Percentiles rank a stretch among this genome's conserved stretches.
phyloP scores from a whole-genome alignment of 92 coral and sea anemone species.

The Heliopora coerulea region DNA sequence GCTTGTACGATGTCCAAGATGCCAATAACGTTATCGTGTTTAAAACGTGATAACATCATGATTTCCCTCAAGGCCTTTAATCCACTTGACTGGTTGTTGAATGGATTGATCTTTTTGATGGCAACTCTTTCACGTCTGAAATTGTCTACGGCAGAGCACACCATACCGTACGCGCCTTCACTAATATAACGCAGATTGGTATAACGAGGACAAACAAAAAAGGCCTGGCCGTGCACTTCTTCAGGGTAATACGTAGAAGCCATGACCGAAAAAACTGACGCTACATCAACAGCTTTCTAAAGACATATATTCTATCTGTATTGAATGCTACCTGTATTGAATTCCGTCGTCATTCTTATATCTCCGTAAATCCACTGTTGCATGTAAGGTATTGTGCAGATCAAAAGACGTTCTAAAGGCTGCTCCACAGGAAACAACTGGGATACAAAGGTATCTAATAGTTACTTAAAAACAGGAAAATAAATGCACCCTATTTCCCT shows the following conservation, averaged over 20 bases:
- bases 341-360: neutral
- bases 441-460: neutral
- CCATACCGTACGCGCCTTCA: constrained; percentile 42
- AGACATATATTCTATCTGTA: neutral
- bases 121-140: constrained; percentile 30
- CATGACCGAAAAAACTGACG: no score
- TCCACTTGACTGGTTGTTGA: constrained; percentile 5
- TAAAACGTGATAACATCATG: constrained; percentile 35
- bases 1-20: constrained; percentile 35
- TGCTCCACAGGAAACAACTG: constrained; percentile 3
- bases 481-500: neutral
- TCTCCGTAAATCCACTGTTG: constrained; percentile 24
- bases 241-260: constrained; percentile 15
- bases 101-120: constrained; percentile 32
- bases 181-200: constrained; percentile 31
- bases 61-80: constrained; percentile 29
- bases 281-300: constrained; percentile 12
- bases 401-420: neutral
- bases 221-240: constrained; percentile 11
- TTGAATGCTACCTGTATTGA: neutral
- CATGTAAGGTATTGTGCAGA: neutral
- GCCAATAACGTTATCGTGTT: constrained; percentile 34
- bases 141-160: constrained; percentile 33
- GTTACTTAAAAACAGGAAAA: no score
- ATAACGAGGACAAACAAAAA: constrained; percentile 20